Conservation (phyloP, 2,797 vertebrate genomes). For the Emydoidea blandingii region DNA sequence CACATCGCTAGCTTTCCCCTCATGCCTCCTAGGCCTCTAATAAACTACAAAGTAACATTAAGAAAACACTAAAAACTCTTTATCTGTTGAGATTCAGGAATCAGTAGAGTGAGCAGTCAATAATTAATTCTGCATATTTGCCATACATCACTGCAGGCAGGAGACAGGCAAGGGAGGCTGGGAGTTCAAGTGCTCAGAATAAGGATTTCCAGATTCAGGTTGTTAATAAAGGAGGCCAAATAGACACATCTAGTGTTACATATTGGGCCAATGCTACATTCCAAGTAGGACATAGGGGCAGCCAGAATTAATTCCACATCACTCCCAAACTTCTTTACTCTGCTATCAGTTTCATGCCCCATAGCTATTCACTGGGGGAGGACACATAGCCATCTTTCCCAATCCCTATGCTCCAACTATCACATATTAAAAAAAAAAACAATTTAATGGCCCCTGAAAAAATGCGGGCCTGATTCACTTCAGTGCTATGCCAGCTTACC, state of each 20-base stretch:
- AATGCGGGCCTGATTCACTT: neutral
- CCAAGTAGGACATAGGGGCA: neutral
- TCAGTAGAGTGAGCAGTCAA: conserved; percentile 18
- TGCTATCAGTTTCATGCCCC: neutral
- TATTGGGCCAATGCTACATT: fast-evolving
- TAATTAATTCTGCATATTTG: conserved; percentile 45
- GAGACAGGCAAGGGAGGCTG: fast-evolving
- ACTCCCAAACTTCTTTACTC: neutral
- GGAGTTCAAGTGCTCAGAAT: neutral
- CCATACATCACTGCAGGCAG: conserved; percentile 2
- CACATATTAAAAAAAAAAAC: neutral
- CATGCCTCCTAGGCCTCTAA: conserved; percentile 54
- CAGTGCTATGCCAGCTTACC: neutral
- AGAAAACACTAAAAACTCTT: conserved; percentile 51
- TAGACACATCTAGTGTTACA: neutral
- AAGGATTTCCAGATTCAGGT: neutral
- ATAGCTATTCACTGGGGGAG: neutral
- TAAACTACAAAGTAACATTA: conserved; percentile 62
- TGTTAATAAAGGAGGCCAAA: neutral
- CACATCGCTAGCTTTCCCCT: conserved; percentile 31
- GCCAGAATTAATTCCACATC: neutral
- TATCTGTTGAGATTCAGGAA: conserved; percentile 64
- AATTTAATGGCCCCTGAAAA: neutral
- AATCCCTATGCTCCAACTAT: neutral
- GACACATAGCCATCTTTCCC: neutral